Conservation (phyloP, 1,140 invertebrate genomes). For the Brachionus manjavacas region DNA sequence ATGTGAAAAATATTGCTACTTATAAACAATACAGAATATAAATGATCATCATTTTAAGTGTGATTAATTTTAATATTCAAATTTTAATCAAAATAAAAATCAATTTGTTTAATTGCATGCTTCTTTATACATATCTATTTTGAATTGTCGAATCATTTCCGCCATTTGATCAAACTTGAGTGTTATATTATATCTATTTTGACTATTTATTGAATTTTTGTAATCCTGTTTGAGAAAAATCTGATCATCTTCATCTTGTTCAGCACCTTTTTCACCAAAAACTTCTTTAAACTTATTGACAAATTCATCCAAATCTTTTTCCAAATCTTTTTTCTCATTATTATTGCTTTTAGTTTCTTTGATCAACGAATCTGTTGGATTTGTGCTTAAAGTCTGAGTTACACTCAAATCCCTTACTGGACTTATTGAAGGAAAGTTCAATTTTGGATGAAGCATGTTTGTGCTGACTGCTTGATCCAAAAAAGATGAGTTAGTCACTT, state of each 20-base stretch:
- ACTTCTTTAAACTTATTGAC: neutral
- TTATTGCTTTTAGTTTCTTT: neutral
- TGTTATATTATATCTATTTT: neutral
- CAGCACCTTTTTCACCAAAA: neutral
- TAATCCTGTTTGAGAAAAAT: neutral
- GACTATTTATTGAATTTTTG: neutral
- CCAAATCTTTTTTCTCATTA: neutral
- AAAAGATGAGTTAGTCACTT: neutral
- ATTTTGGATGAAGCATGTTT: neutral
- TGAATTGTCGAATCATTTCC: neutral
- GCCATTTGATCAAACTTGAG: neutral
- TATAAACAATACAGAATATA: neutral
- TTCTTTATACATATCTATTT: neutral
- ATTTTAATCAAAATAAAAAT: neutral
- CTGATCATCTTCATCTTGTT: neutral
- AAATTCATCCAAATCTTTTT: neutral
- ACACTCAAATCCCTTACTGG: neutral
- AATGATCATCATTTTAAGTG: neutral
- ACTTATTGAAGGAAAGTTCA: neutral
- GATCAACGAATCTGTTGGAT: neutral
- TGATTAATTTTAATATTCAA: neutral
- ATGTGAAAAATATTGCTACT: neutral
- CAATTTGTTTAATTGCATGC: neutral
- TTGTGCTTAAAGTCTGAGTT: neutral
- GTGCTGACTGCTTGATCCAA: neutral